Base-by-base conservation (phyloP, 2,113 vertebrate species). In the Xiphorhynchus elegans region DNA sequence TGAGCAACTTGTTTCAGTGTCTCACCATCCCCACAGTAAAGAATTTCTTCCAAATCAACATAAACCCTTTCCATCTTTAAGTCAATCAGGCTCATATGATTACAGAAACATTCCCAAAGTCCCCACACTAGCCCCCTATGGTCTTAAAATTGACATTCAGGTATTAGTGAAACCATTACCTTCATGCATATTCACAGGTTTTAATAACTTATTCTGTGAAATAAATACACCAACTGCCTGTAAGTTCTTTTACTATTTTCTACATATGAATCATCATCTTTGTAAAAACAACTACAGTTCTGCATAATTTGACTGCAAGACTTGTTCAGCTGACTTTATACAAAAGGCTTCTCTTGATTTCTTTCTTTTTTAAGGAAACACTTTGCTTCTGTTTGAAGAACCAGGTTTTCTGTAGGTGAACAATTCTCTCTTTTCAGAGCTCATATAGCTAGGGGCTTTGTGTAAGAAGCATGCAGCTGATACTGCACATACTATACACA, bases 1-100 rank as follows among this genome's bases (percentile, higher is more conserved):
- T 0, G 0, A 16, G 44, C 3, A 74, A 20, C 17, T 18, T n/a
- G 3, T 17, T 47, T 23, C 53, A 53, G 28, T 6, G 16, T 40
- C 3, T 2, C 24, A 46, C 2, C 28, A 89, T 4, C 2, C 19
- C 20, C 46, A 53, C 16, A 60, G 10, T 11, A 60, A 82, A 60
- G 50, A 29, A 20, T 9, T 59, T 39, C 24, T 25, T 60, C 29
- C 53, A 12, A 46, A 68, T 39, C 29, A 75, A 47, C 50, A 86
- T 7, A 33, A 80, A 10, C 13, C 6, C 14, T 52, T 33, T 42
- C 62, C 26, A 60, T 46, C 73, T 50, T 56, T 39, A 74, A 64
- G 49, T n/a, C 49, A 80, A 3, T 14, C 24, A 70, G 24, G 29
- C 46, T 59, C 18, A 7, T 33, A 60, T 44, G 66, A 78, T 67